Base-by-base conservation (phyloP, 2,888 invertebrate species). In the Erynnis tages region DNA sequence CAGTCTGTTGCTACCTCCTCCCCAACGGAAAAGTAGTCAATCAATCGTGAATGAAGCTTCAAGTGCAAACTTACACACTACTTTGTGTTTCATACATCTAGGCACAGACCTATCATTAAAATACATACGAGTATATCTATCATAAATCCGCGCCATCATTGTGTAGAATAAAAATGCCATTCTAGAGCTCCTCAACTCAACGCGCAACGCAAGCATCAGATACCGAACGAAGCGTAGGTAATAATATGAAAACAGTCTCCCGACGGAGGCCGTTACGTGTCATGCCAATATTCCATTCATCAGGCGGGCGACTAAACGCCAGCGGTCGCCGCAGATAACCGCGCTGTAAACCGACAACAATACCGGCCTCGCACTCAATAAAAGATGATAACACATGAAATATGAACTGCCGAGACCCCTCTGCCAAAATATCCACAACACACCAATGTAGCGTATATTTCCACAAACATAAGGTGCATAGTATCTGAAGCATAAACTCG, bases 331-430 rank as follows among this genome's bases (percentile, higher is more conserved):
- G 61, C 69, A 83, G 88, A 89, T 88, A 88, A 85, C 86, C 86
- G 73, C 67, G 69, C 81, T 70, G 80, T 87, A 87, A 87, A 88
- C 85, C 88, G 80, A 79, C 86, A 84, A 89, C 88, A 88, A 88
- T 85, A 71, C 86, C 78, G 63, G 68, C 73, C 87, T 86, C 84
- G 81, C 88, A 89, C 88, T 89, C 87, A 86, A 89, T 89, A 89
- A 89, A 89, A 87, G 86, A 89, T 88, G 88, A 89, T 89, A 89
- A 87, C 88, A 82, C 79, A 83, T 88, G 87, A 89, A 89, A 87
- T 89, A 88, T 88, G 88, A 87, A 88, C 87, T 83, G 78, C 71
- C 73, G 74, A 79, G 75, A 82, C 84, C 84, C 84, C 81, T 79
- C 78, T 63, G 61, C 66, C 62, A 40, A 66, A 58, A 57, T 41